Conservation (phyloP, 1,140 invertebrate species). For the Tribolium madens region DNA sequence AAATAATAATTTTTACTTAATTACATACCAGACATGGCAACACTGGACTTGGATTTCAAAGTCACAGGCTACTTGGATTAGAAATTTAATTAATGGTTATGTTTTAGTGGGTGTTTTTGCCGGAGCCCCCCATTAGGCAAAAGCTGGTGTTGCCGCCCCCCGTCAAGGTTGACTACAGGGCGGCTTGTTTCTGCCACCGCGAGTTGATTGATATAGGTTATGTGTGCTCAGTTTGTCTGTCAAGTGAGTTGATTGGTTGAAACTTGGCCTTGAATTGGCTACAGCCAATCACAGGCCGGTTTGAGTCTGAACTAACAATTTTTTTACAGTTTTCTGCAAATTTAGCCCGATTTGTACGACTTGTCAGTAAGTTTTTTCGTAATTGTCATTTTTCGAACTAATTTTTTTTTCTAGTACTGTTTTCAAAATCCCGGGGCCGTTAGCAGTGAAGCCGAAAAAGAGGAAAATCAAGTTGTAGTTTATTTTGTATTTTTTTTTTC, state of each 20-base stretch:
- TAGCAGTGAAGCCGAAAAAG: constrained; percentile 80
- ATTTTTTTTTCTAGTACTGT: constrained; percentile 79
- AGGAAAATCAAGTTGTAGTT: constrained; percentile 72
- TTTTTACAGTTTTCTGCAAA: constrained; percentile 93
- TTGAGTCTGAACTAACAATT: constrained; percentile 52
- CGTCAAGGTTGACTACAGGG: constrained; percentile 93
- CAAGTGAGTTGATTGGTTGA: constrained; percentile 79
- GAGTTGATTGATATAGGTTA: constrained; percentile 96
- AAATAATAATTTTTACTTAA: too few species aligned
- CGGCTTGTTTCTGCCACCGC: constrained; percentile 98
- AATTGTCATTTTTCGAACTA: constrained; percentile 47
- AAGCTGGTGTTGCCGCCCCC: constrained; percentile 90
- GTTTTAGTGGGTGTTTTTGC: constrained; percentile 93
- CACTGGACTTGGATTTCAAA: too few species aligned
- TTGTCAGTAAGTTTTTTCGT: constrained; percentile 84
- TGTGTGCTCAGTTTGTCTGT: constrained; percentile 97
- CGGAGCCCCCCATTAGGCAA: constrained; percentile 82
- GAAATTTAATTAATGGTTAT: too few species aligned
- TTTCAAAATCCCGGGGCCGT: constrained; percentile 82
- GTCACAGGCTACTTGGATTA: too few species aligned
- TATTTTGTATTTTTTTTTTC: background rate
- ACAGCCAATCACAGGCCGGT: too few species aligned
- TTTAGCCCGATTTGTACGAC: constrained; percentile 98
- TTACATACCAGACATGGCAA: too few species aligned
- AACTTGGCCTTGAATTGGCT: too few species aligned